Conservation (phyloP, 64 coral and sea anemone species). For the Actinia tenebrosa region DNA sequence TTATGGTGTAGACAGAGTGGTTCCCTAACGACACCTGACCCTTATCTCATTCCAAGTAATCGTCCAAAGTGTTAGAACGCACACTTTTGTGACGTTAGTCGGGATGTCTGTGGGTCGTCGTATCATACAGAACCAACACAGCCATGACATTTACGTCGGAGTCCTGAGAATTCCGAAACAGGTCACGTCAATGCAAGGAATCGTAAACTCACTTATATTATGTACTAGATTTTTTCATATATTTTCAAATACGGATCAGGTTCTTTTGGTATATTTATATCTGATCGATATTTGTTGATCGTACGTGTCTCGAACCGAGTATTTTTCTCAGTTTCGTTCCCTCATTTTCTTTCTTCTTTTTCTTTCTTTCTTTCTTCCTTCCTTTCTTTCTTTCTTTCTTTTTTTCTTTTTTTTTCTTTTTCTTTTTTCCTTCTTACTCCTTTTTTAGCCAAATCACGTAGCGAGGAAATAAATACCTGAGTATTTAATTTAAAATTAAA, state of each 20-base stretch:
- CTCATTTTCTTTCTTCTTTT: no score
- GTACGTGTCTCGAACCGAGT: no score
- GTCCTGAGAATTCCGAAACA: conserved; percentile 3
- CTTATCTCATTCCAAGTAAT: background rate
- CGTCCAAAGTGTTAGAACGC: background rate
- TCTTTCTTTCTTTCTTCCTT: no score
- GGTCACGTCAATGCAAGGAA: background rate
- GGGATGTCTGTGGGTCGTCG: background rate
- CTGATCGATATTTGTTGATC: no score
- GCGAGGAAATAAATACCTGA: background rate
- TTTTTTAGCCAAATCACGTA: no score
- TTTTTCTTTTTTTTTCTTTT: no score
- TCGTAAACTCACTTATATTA: background rate
- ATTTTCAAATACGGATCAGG: background rate
- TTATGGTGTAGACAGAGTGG: conserved; percentile 11
- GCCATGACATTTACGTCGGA: background rate
- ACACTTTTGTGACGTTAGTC: background rate
- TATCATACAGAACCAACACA: background rate
- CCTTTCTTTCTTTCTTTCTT: no score
- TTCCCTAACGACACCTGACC: background rate
- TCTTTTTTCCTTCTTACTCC: no score
- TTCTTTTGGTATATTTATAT: background rate
- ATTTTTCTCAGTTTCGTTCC: no score
- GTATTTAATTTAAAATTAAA: background rate
- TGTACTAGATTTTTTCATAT: background rate